These are phyloP conservation scores for Triplophysa tibetana DNA, from an alignment of 2,113 vertebrate genomes.

Conservation along the genomic window DNA sequence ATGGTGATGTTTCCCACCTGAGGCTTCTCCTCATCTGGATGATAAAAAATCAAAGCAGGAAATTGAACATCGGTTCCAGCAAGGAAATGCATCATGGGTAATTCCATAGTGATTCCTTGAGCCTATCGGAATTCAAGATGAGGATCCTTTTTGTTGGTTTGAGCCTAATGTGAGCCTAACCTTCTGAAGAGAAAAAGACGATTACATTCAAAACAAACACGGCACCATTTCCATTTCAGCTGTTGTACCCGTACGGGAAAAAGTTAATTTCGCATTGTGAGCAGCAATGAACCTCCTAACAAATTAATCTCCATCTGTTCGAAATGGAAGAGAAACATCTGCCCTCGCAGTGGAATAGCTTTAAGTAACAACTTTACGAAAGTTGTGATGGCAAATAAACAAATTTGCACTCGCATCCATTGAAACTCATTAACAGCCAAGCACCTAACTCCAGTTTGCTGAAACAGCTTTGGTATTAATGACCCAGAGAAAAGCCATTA, in stretches of 20 bases:
- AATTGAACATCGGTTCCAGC: neutral
- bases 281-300: slow-evolving; percentile 37
- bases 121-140: neutral
- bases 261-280: slow-evolving; percentile 9
- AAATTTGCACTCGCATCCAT: slow-evolving; percentile 47
- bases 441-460: slow-evolving; percentile 59
- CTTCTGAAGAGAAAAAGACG: neutral
- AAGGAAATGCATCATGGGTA: neutral
- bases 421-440: slow-evolving; percentile 38
- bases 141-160: neutral
- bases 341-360: slow-evolving; percentile 17
- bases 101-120: neutral
- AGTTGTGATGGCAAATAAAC: slow-evolving; percentile 50
- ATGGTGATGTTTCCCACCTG: slow-evolving; percentile 78
- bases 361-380: slow-evolving; percentile 49
- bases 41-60: slow-evolving; percentile 68
- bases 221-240: neutral
- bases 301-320: slow-evolving; percentile 41
- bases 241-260: neutral
- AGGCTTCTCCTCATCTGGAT: slow-evolving; percentile 84
- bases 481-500: slow-evolving; percentile 71
- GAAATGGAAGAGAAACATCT: slow-evolving; percentile 44
- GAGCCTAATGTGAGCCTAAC: neutral
- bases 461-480: slow-evolving; percentile 69
- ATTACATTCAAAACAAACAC: neutral